A percentile compares a stretch with the other conserved stretches of the same genome.
phyloP scores from a whole-genome alignment of 2,888 invertebrate genomes.

The Cryptosula pallasiana region DNA sequence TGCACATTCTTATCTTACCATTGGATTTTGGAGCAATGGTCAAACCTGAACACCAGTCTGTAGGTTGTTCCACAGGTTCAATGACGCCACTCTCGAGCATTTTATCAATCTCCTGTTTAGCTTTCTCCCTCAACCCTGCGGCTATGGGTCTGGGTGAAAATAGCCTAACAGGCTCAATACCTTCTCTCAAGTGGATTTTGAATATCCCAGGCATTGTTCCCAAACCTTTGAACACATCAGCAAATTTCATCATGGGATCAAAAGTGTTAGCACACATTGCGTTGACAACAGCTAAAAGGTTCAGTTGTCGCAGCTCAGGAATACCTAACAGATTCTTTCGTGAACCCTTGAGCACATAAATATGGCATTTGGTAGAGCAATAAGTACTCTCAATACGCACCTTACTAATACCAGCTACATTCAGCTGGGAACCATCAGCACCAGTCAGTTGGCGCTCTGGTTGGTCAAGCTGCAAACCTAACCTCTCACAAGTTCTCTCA shows the following conservation, averaged over 20 bases:
- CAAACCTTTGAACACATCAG: constrained; percentile 1
- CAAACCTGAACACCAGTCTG: constrained; percentile 18
- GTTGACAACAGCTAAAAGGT: not conserved
- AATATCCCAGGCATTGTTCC: not conserved
- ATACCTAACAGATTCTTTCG: not conserved
- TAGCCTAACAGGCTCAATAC: not conserved
- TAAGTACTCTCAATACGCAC: not conserved
- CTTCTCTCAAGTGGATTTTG: not conserved
- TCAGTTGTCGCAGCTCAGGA: not conserved
- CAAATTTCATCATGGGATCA: not conserved
- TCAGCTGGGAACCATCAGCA: not conserved
- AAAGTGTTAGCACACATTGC: not conserved
- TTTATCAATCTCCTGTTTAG: not conserved
- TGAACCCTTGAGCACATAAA: constrained; percentile 7
- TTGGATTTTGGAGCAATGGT: constrained; percentile 1
- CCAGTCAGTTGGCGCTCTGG: not conserved
- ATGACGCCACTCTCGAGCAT: not conserved
- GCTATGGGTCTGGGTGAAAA: not conserved
- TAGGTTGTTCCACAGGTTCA: constrained; percentile 2
- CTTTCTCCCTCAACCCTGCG: not conserved
- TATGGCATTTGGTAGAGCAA: not conserved
- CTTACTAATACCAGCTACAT: not conserved
- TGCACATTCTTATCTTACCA: not conserved
- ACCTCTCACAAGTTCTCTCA: not conserved
- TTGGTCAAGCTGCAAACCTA: not conserved